Percentiles rank a stretch among this genome's conserved stretches.
These are phyloP conservation scores for Synanthedon formicaeformis DNA, from an alignment of 2,888 invertebrate genomes.

Conservation along the genomic window DNA sequence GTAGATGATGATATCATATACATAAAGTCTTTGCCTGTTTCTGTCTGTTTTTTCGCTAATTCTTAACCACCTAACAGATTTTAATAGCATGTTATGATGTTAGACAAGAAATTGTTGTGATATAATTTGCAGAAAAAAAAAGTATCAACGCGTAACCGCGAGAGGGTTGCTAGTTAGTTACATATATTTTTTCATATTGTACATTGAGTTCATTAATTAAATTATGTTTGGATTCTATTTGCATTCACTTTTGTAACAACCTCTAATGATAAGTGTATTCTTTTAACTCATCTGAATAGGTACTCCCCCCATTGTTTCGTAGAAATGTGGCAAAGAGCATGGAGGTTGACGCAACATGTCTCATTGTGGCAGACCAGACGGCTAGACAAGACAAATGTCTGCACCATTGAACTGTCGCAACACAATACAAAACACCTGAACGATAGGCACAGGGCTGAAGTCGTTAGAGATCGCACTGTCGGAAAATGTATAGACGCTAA, in stretches of 20 bases:
- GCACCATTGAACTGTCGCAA: constrained; percentile 43
- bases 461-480: constrained; percentile 7
- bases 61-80: too few species aligned
- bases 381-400: constrained; percentile 36
- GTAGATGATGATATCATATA: too few species aligned
- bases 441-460: constrained; percentile 23
- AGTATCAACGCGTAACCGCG: too few species aligned
- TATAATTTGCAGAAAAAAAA: too few species aligned
- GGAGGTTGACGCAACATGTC: constrained; percentile 22
- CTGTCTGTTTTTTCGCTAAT: too few species aligned
- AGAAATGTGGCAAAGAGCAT: constrained; percentile 7
- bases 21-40: too few species aligned
- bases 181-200: too few species aligned
- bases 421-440: constrained; percentile 35
- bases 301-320: constrained; percentile 2
- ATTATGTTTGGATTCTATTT: too few species aligned
- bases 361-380: constrained; percentile 20
- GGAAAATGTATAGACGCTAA: constrained; percentile 7
- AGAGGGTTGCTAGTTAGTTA: too few species aligned
- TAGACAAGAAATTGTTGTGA: too few species aligned
- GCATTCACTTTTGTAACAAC: not conserved
- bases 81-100: too few species aligned
- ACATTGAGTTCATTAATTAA: too few species aligned
- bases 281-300: not conserved
- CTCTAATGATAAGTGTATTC: not conserved